Base-by-base conservation (phyloP, 2,888 invertebrate genomes). In the Ditylenchus weischeri region DNA sequence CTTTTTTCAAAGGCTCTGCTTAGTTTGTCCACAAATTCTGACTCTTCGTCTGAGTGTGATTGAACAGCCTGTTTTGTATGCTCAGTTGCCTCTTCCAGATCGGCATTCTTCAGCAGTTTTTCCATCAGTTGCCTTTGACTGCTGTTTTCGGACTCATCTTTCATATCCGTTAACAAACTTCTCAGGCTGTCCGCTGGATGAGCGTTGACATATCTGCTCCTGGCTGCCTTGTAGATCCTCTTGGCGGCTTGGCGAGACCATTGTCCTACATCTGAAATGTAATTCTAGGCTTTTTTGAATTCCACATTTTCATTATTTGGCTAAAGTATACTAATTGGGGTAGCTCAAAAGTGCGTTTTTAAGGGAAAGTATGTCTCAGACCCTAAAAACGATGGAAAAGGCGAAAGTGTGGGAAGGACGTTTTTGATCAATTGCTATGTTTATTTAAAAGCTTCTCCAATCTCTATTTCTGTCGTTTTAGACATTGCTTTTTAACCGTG, bases 191-290 rank as follows among this genome's bases (percentile, higher is more conserved):
- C 51, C 15, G 29, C 21, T 11, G 54, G 15, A 5, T 15, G 23
- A 13, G 19, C 23, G 18, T 62, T 29, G 3, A 29, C 21, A 54
- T 8, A 29, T 10, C 58, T 48, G 13, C 47, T 58, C 50, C 57
- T 35, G 23, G 72, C 47, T 13, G 66, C 65, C n/a, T 62, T 59
- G 57, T 72, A 74, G 57, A 74, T 68, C n/a, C 71, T 63, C 38
- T 68, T 69, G 38, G 74, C 74, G 18, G 74, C 75, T 63, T 72
- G 63, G n/a, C 59, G 59, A 18, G 74, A 74, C 62, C 66, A 67
- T 11, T 59, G 35, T 21, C 65, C 72, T 67, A 35, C 23, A 35
- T 47, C 49, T 21, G 57, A 47, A 65, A 23, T 29, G n/a, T 18
- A 43, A 23, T 19, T n/a, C 6, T 35, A 0, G 18, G 8, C 8